Evolutionary conservation across 2,888 invertebrate genomes (phyloP), one percentile per base, ranked within the genome.

Genomic region (Cheiracanthium punctorium): DNA sequence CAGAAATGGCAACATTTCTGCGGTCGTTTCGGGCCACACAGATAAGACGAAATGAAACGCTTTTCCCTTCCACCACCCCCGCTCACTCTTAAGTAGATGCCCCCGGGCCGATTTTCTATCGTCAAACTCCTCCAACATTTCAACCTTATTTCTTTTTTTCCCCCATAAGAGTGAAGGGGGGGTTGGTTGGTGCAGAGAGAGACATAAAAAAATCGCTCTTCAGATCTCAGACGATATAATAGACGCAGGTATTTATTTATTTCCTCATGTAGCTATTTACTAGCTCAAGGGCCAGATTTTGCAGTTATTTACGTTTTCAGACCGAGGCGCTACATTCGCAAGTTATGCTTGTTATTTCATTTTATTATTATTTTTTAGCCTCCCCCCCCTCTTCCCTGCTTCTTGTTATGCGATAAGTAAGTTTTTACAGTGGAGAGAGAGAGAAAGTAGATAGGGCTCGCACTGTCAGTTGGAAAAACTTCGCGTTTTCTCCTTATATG

Each of bases 271-370:
- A 74, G 74, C 84, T 85, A 86, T 86, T 86, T 80, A 86, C 75
- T 76, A 70, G 86, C 86, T 79, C 75, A 64, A 43, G 80, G 86
- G 80, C 76, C 80, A 80, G 86, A 86, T 86, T 86, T 80, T 80
- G 80, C 52, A 80, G 86, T 86, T 86, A 86, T 86, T 86, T 86
- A 86, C 86, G 86, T 80, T 86, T 80, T 71, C 37, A 64, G 79
- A 74, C 58, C 65, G 73, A 52, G 48, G 58, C 82, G 20, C 24
- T 24, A 24, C 82, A 73, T 77, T 77, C 79, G 64, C 71, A 85
- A 85, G 74, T 79, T 41, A 33, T 48, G 37, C 58, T 58, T 58
- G 28, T n/a, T n/a, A 70, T 75, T 58, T 70, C 58, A 41, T 20
- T 58, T n/a, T n/a, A n/a, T n/a, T n/a, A n/a, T n/a, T 75, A 32